A percentile compares a stretch with the other conserved stretches of the same genome.
phyloP scores from a whole-genome alignment of 1,140 invertebrate genomes.

The Drosophila funebris region DNA sequence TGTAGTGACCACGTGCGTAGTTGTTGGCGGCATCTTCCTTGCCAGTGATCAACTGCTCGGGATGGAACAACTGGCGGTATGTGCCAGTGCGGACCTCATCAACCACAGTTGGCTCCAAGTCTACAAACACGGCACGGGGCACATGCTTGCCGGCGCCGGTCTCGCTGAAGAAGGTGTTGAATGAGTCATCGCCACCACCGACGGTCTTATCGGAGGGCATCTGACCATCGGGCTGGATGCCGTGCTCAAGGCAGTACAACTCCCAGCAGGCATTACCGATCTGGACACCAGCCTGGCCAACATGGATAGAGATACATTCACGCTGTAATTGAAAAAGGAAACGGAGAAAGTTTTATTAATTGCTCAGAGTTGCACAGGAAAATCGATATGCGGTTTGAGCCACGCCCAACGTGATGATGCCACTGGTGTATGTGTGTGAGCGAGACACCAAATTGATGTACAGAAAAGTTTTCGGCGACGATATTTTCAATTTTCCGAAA shows the following conservation, averaged over 20 bases:
- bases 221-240: slow-evolving; percentile 90
- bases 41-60: slow-evolving; percentile 93
- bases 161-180: slow-evolving; percentile 95
- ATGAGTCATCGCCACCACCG: slow-evolving; percentile 89
- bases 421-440: not conserved
- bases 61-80: slow-evolving; percentile 93
- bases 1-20: slow-evolving; percentile 95
- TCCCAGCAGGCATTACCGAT: slow-evolving; percentile 91
- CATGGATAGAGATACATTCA: slow-evolving; percentile 85
- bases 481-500: not conserved
- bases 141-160: slow-evolving; percentile 95
- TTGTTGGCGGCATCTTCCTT: slow-evolving; percentile 96
- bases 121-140: slow-evolving; percentile 93
- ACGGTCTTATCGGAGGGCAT: slow-evolving; percentile 91
- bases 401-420: slow-evolving; percentile 47
- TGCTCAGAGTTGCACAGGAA: slow-evolving; percentile 13
- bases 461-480: slow-evolving; percentile 12
- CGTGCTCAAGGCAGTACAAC: slow-evolving; percentile 88
- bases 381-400: slow-evolving; percentile 56
- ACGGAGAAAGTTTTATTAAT: slow-evolving; percentile 16
- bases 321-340: slow-evolving; percentile 71
- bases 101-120: slow-evolving; percentile 94
- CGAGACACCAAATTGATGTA: slow-evolving; percentile 15
- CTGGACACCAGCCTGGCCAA: slow-evolving; percentile 90
- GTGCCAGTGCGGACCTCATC: slow-evolving; percentile 94